These are phyloP conservation scores for Lophura nycthemera DNA, from an alignment of 2,113 vertebrate species.

Conservation along the genomic window DNA sequence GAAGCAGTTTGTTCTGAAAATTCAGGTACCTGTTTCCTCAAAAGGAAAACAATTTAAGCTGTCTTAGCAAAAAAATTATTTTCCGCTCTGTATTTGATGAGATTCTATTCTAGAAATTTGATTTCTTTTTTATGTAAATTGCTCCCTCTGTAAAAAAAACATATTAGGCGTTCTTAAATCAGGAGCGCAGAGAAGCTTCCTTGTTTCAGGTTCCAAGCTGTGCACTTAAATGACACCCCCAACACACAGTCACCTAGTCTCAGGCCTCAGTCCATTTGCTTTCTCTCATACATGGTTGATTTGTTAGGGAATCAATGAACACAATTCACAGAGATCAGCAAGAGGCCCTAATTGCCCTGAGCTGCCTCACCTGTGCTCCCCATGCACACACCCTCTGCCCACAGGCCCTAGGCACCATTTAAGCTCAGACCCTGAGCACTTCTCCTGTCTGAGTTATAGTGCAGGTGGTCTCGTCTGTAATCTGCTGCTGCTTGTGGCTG, in stretches of 20 bases:
- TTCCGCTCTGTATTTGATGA: not conserved
- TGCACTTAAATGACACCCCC: not conserved
- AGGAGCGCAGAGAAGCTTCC: not conserved
- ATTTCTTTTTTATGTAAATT: not conserved
- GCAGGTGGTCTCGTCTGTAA: rapidly evolving
- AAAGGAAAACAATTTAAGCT: not conserved
- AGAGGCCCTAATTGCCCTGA: not conserved
- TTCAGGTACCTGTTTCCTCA: not conserved
- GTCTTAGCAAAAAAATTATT: not conserved
- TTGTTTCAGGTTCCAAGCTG: not conserved
- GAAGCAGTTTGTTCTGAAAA: not conserved
- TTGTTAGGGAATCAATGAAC: not conserved
- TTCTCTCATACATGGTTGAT: rapidly evolving
- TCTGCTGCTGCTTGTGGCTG: not conserved
- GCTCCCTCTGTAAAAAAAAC: not conserved
- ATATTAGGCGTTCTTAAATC: not conserved
- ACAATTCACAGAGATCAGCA: not conserved
- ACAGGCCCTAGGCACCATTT: not conserved
- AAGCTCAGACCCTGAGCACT: not conserved
- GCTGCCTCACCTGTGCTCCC: not conserved
- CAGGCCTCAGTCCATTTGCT: rapidly evolving
- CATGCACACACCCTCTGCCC: rapidly evolving
- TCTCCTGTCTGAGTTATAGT: rapidly evolving
- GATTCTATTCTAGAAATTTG: not conserved
- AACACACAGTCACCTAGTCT: not conserved